Evolutionary conservation across 2,888 invertebrate genomes (phyloP).

Genomic region (Cephus sareptanus): DNA sequence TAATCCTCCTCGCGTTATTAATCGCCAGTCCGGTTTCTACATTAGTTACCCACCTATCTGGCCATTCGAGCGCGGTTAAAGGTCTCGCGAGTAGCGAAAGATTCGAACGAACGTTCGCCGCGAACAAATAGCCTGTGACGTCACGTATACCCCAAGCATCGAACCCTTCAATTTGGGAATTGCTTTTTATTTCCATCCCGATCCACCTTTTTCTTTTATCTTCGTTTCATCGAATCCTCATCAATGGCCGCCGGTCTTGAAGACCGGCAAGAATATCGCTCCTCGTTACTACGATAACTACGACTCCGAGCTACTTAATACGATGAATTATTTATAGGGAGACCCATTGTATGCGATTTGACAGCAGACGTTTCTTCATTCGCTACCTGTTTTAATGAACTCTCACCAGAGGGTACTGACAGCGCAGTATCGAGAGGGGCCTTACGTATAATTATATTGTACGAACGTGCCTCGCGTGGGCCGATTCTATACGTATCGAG

Average conservation of each 20-base stretch:
- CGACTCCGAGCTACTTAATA: not conserved
- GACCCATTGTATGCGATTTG: not conserved
- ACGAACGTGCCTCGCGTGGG: not conserved
- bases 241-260: not conserved
- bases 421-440: not conserved
- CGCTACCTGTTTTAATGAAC: not conserved
- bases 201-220: not conserved
- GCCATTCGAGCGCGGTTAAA: conserved; percentile 3
- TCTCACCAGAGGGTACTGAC: not conserved
- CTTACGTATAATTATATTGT: not conserved
- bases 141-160: not conserved
- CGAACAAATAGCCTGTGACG: not conserved
- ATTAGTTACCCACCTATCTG: conserved; percentile 7
- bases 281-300: not conserved
- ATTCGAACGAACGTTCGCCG: not conserved
- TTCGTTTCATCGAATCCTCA: not conserved
- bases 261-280: not conserved
- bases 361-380: not conserved
- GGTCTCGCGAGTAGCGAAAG: conserved; percentile 5
- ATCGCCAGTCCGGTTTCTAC: conserved; percentile 9
- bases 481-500: not conserved
- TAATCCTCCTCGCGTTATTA: conserved; percentile 7
- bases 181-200: not conserved
- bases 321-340: not conserved
- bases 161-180: not conserved